Evolutionary conservation across 1,140 invertebrate genomes (phyloP).

Genomic region (Lordiphosa collinella): DNA sequence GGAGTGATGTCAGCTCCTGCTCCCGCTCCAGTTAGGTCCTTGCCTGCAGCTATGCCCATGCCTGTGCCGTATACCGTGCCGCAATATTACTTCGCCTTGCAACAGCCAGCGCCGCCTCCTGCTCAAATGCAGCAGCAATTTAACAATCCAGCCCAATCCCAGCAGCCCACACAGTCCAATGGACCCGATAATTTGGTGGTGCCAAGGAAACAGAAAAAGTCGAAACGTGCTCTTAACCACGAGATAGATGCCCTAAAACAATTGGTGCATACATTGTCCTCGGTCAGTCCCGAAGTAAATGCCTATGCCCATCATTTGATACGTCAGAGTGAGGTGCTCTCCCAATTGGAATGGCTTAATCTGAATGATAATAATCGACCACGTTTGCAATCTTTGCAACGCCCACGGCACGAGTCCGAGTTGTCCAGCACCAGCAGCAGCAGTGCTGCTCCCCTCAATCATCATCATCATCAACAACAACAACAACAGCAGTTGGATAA

Average conservation of each 20-base stretch:
- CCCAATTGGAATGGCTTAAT: constrained; percentile 41
- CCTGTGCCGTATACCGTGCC: constrained; percentile 10
- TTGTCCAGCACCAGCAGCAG: constrained; percentile 42
- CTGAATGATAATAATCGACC: background rate
- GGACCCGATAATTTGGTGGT: background rate
- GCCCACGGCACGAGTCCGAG: constrained; percentile 43
- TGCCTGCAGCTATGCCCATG: constrained; percentile 14
- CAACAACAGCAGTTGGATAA: constrained; percentile 2
- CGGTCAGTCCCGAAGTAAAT: constrained; percentile 40
- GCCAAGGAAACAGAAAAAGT: constrained; percentile 15
- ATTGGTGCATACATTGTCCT: constrained; percentile 30
- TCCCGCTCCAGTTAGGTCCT: background rate
- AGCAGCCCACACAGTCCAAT: no score
- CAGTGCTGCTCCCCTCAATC: constrained; percentile 6
- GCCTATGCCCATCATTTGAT: constrained; percentile 36
- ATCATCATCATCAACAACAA: background rate
- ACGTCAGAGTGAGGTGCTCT: constrained; percentile 36
- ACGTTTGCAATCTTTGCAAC: constrained; percentile 6
- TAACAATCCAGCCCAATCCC: background rate
- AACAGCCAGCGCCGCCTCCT: background rate
- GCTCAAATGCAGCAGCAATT: background rate
- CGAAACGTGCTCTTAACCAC: constrained; percentile 25
- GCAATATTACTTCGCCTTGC: constrained; percentile 14
- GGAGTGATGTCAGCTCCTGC: constrained; percentile 2
- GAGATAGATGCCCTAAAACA: constrained; percentile 52